Percentiles rank a stretch among this genome's conserved stretches.
Evolutionary conservation across 2,113 vertebrate genomes (phyloP).

Genomic region (Heterocephalus glaber): DNA sequence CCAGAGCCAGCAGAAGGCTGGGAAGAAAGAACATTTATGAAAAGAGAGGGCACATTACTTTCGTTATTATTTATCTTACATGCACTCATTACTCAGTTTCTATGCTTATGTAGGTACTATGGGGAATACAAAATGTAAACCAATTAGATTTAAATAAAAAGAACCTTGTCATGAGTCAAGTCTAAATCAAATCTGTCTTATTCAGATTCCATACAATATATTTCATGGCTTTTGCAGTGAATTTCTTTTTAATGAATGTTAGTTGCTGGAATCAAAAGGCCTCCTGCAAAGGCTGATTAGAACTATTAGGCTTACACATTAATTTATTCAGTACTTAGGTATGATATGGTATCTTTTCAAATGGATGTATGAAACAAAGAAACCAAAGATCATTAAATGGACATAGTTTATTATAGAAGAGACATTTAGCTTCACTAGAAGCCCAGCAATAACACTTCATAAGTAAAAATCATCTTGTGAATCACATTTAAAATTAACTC

Average conservation of each 20-base stretch:
- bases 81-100: neutral
- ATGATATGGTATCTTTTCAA: constrained; percentile 29
- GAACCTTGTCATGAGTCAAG: constrained; percentile 11
- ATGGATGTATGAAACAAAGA: constrained; percentile 41
- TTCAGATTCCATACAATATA: neutral
- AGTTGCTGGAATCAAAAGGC: constrained; percentile 50
- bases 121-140: constrained; percentile 6
- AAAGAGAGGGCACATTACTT: neutral
- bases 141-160: constrained; percentile 41
- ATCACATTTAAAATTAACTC: constrained; percentile 34
- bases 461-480: constrained; percentile 27
- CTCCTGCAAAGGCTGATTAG: neutral
- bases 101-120: neutral
- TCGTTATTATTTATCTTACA: neutral
- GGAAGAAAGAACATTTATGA: neutral
- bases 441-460: neutral
- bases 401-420: constrained; percentile 20
- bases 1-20: neutral
- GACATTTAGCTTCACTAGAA: constrained; percentile 39
- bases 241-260: constrained; percentile 53
- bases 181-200: neutral
- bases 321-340: constrained; percentile 25
- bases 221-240: constrained; percentile 46
- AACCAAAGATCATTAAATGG: neutral
- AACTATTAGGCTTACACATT: neutral